These are phyloP conservation scores for Nibea albiflora DNA, from an alignment of 2,113 vertebrate genomes.

Conservation along the genomic window DNA sequence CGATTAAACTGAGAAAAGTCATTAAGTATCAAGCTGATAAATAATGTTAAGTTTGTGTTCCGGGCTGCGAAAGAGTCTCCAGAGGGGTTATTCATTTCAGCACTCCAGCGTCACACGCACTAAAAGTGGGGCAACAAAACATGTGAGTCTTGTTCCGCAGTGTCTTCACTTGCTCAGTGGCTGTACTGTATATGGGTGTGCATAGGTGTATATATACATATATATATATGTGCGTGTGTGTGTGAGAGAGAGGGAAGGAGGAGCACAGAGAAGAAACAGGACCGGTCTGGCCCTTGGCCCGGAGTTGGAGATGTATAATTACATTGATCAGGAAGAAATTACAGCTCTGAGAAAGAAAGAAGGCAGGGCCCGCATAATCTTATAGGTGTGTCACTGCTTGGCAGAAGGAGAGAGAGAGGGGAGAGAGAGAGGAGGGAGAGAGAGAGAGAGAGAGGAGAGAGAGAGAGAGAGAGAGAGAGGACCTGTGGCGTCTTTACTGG, in stretches of 20 bases:
- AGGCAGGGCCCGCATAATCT: constrained; percentile 81
- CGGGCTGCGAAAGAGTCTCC: neutral
- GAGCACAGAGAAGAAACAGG: constrained; percentile 46
- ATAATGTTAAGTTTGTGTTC: neutral
- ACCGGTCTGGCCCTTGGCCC: constrained; percentile 71
- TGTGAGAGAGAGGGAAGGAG: neutral
- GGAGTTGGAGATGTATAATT: constrained; percentile 81
- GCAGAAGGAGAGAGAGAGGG: constrained; percentile 37
- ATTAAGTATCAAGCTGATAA: neutral
- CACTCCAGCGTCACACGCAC: neutral
- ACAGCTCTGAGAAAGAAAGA: constrained; percentile 79
- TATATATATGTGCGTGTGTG: neutral
- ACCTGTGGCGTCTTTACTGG: constrained; percentile 82
- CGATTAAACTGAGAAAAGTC: neutral
- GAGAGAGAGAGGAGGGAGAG: constrained; percentile 9
- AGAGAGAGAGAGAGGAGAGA: constrained; percentile 4
- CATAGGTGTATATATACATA: too few species aligned
- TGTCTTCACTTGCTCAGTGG: constrained; percentile 2
- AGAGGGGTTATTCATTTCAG: neutral
- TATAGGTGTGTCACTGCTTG: constrained; percentile 78
- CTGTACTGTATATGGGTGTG: neutral
- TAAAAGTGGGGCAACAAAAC: constrained; percentile 18
- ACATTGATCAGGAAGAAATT: constrained; percentile 86
- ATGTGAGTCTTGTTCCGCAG: constrained; percentile 13
- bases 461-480: constrained; percentile 39